These are phyloP conservation scores for Drepana falcataria DNA, from an alignment of 2,888 invertebrate species.

Conservation along the genomic window DNA sequence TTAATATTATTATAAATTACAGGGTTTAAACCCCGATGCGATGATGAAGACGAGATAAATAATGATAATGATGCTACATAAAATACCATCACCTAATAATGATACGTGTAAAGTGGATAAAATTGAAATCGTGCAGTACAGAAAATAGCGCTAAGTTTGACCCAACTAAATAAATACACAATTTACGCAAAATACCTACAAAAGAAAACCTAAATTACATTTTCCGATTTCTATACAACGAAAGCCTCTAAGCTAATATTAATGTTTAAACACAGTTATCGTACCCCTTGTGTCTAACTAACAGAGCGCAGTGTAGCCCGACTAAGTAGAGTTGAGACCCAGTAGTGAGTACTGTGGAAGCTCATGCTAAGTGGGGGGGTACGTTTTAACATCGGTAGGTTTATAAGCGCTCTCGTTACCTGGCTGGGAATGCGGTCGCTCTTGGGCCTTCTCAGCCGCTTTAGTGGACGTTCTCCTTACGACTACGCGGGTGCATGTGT, in stretches of 20 bases:
- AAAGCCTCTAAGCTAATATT: slow-evolving; percentile 13
- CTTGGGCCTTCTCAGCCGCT: slow-evolving; percentile 79
- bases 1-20: not conserved
- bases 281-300: slow-evolving; percentile 31
- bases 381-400: slow-evolving; percentile 51
- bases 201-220: slow-evolving; percentile 8
- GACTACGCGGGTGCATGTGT: slow-evolving; percentile 78
- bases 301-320: slow-evolving; percentile 63
- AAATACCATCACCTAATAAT: slow-evolving; percentile 54
- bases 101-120: slow-evolving; percentile 36
- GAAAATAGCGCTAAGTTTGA: slow-evolving; percentile 50
- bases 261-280: slow-evolving; percentile 27
- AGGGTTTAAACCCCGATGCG: slow-evolving; percentile 18
- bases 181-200: slow-evolving; percentile 34
- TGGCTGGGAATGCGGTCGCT: slow-evolving; percentile 79
- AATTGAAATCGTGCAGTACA: slow-evolving; percentile 60
- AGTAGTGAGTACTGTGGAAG: slow-evolving; percentile 55
- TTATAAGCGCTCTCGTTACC: slow-evolving; percentile 74
- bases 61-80: slow-evolving; percentile 20
- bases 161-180: slow-evolving; percentile 43
- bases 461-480: slow-evolving; percentile 79
- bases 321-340: slow-evolving; percentile 49
- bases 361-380: slow-evolving; percentile 65
- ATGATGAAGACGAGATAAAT: slow-evolving; percentile 16
- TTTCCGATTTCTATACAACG: slow-evolving; percentile 2